Base-by-base conservation (phyloP, 2,113 vertebrate species). In the Tinamus guttatus region DNA sequence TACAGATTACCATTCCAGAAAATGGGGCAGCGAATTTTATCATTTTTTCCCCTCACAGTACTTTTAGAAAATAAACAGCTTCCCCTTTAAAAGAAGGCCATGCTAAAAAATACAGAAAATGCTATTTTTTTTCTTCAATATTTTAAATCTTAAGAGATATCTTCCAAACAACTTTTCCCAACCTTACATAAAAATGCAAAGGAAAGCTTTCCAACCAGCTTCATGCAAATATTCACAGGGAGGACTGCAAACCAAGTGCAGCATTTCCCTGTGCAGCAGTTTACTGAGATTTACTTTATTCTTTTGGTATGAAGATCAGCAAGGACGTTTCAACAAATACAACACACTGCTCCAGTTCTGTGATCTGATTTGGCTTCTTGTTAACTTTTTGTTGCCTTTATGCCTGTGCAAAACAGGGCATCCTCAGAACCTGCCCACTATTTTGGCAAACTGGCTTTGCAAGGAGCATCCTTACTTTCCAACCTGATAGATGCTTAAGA, bases 91-190 rank as follows among this genome's bases (percentile, higher is more conserved):
- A 67, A 67, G 7, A 19, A 54, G 36, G 10, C 5, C 32, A 7
- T 36, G 13, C 34, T 43, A 45, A 45, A 56, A 47, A 82, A 70
- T 14, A 73, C 11, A 76, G 28, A 73, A 81, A 43, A 85, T 0
- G 32, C 10, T 0, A 0, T 3, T 2, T 6, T 85, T 49, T 49
- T 49, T 9, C 43, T 52, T 4, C 28, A 32, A 3, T 20, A 21
- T 3, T 69, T 3, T 3, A 8, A 8, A 17, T 49, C 19, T 28
- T 24, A 75, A 75, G 80, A 79, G 2, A 8, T 27, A 43, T 89
- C 76, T 94, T 79, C 24, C 27, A 58, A 85, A 21, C 0, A 4
- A 2, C 40, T 92, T 63, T 2, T 12, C 13, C 6, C 20, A 40
- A 36, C 0, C 38, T 74, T 78, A 9, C 2, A 4, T 1, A 67